Evolutionary conservation across 2,888 invertebrate genomes (phyloP), one percentile per base, ranked within the genome.

Genomic region (Isoperla grammatica): DNA sequence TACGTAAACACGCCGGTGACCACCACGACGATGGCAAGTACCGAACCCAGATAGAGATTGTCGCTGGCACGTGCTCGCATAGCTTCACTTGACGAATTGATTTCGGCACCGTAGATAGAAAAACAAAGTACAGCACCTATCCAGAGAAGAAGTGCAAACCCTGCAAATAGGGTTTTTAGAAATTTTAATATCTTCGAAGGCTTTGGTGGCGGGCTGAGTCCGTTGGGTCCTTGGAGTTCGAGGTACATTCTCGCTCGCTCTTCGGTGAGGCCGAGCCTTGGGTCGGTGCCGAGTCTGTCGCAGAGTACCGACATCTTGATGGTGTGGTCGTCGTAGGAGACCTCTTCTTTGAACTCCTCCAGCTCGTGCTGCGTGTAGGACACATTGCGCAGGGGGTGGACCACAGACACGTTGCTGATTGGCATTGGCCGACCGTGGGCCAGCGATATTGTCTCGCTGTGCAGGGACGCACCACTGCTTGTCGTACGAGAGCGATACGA

Each of bases 1-100:
- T 79, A 82, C 0, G 79, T 81, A 67, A 82, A 82, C 0, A 79
- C 64, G 0, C 81, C 82, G 1, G 81, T 81, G 1, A 79, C 15
- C 59, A 87, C 77, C 42, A 89, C 87, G 4, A 87, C 81, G 63
- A 78, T 79, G 40, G 83, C 77, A 66, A 87, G 74, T 42, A 85
- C 84, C 65, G 79, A 75, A 64, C 85, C 85, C 60, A 86, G 75
- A 70, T 82, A 82, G 56, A 84, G 69, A 73, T 76, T 37, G n/a
- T 57, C 57, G 8, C 1, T 2, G 6, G 57, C 29, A 8, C 12
- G 68, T 68, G 11, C 59, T 55, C 8, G 4, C 8, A 29, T 6
- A 29, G 29, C 29, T 6, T 29, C 29, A 29, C 29, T 29, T 6
- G 5, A 6, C 2, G 11, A 8, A 29, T 12, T 35, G 3, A 4